Percentiles rank a stretch among this genome's conserved stretches.
phyloP scores from a whole-genome alignment of 2,113 vertebrate genomes.

The Daubentonia madagascariensis region DNA sequence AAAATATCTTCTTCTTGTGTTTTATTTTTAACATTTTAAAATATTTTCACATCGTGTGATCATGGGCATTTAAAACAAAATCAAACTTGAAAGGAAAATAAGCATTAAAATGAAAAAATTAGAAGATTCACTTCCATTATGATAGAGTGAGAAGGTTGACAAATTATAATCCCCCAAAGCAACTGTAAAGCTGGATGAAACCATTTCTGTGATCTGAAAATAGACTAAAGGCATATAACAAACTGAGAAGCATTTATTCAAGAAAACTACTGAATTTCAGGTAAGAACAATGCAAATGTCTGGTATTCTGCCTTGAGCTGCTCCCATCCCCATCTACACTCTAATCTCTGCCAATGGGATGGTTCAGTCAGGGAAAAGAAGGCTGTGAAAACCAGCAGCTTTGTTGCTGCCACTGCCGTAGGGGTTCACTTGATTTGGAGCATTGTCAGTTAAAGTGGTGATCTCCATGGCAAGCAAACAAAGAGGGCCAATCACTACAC shows the following conservation, averaged over 20 bases:
- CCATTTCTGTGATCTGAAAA: not conserved
- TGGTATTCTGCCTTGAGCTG: not conserved
- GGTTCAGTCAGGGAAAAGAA: not conserved
- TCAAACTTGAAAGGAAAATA: constrained; percentile 46
- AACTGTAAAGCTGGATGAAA: constrained; percentile 14
- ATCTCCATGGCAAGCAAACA: too few species aligned
- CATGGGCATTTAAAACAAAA: constrained; percentile 20
- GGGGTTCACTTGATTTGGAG: too few species aligned
- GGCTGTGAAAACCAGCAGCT: not conserved
- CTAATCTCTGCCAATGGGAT: not conserved
- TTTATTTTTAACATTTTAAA: constrained; percentile 41
- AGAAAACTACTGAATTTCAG: not conserved
- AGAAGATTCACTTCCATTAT: not conserved
- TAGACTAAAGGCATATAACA: not conserved
- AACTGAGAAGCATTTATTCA: not conserved
- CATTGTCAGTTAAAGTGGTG: too few species aligned
- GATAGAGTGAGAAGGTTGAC: not conserved
- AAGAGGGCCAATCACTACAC: too few species aligned
- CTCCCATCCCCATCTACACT: not conserved
- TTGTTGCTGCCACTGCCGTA: too few species aligned
- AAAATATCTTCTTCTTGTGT: not conserved
- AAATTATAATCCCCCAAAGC: not conserved
- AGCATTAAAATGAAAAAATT: constrained; percentile 14
- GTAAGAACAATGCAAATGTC: not conserved
- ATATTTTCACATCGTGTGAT: not conserved